Evolutionary conservation across 1,140 invertebrate species (phyloP).

Genomic region (Asbolus verrucosus): DNA sequence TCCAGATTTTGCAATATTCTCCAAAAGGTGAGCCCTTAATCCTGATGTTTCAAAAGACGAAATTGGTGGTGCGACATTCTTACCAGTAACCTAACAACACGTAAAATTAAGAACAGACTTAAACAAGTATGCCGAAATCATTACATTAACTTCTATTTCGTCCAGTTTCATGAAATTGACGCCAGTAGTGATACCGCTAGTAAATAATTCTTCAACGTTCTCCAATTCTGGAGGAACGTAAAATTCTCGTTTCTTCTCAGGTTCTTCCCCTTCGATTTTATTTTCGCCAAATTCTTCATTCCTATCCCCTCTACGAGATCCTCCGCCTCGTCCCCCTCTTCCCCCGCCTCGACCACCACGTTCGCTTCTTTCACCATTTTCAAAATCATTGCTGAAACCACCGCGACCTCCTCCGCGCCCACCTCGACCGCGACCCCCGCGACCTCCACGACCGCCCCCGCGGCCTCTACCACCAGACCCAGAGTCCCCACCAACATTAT

Average conservation of each 20-base stretch:
- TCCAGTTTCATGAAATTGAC: conserved; percentile 94
- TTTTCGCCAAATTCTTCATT: conserved; percentile 36
- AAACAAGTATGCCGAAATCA: conserved; percentile 20
- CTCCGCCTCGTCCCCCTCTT: conserved; percentile 39
- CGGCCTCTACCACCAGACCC: conserved; percentile 4
- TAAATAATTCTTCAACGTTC: conserved; percentile 80
- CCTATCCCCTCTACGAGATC: conserved; percentile 43
- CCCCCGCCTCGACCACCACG: conserved; percentile 41
- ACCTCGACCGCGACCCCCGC: conserved; percentile 46
- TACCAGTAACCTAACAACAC: conserved; percentile 71
- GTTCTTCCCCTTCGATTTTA: conserved; percentile 45
- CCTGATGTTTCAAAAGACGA: conserved; percentile 78
- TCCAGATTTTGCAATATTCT: conserved; percentile 84
- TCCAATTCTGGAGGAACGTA: conserved; percentile 87
- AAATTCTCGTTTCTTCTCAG: conserved; percentile 69
- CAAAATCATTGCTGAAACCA: conserved; percentile 22
- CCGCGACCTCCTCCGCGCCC: conserved; percentile 44
- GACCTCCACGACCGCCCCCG: conserved; percentile 25
- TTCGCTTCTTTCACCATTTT: conserved; percentile 36
- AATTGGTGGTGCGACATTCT: conserved; percentile 75
- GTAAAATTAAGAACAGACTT: conserved; percentile 11
- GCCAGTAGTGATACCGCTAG: conserved; percentile 77
- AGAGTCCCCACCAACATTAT: no score
- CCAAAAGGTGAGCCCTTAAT: conserved; percentile 75
- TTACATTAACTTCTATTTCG: conserved; percentile 82